Evolutionary conservation across 1,140 invertebrate species (phyloP).

Genomic region (Procambarus clarkii): DNA sequence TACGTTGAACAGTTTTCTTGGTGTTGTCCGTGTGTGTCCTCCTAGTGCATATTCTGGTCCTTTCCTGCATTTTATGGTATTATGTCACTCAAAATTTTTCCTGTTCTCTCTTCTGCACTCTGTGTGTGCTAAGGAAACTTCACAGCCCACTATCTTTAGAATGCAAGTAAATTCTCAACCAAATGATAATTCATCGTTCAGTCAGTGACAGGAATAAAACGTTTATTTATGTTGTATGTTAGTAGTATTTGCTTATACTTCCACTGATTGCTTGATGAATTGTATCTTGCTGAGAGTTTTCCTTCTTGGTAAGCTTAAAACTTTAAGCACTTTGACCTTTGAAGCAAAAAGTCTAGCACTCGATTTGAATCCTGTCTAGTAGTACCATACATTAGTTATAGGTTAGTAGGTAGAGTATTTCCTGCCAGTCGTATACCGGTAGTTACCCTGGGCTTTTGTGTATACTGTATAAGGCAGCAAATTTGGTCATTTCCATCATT

Average conservation of each 20-base stretch:
- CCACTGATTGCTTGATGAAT: not conserved
- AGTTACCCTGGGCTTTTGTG: not conserved
- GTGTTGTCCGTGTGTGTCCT: not conserved
- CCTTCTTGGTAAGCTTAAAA: not conserved
- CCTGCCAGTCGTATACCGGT: not conserved
- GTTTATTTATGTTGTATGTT: not conserved
- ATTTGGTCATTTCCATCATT: slow-evolving; percentile 4
- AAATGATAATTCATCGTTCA: not conserved
- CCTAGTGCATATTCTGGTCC: not conserved
- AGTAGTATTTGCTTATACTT: not conserved
- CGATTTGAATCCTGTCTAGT: not conserved
- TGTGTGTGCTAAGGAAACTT: not conserved
- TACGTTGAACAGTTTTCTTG: not conserved
- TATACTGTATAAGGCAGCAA: not conserved
- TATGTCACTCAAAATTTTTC: not conserved
- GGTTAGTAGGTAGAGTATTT: not conserved
- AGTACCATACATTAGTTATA: not conserved
- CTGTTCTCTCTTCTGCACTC: not conserved
- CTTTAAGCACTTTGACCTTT: not conserved
- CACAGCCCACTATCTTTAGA: not conserved
- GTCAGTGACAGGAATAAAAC: not conserved
- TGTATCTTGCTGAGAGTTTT: not conserved
- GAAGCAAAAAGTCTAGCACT: not conserved
- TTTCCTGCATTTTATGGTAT: not conserved
- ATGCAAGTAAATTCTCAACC: not conserved